Percentiles rank a stretch among this genome's conserved stretches.
These are phyloP conservation scores for Falco naumanni DNA, from an alignment of 2,797 vertebrate species.

Conservation along the genomic window DNA sequence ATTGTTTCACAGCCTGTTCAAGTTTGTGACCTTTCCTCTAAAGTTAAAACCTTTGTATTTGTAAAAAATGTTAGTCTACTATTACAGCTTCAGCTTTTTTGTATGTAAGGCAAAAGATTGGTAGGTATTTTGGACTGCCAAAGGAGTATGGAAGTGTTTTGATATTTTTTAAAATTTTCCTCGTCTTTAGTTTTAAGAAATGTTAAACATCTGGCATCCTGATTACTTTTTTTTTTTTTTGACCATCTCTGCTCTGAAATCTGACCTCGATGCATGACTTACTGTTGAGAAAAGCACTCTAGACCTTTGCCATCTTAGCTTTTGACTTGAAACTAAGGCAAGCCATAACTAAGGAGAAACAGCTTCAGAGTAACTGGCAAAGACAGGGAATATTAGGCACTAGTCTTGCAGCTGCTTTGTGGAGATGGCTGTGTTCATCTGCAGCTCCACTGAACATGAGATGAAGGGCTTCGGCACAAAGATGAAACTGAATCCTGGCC, in stretches of 20 bases:
- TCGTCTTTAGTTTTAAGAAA: background rate
- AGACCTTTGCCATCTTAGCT: conserved; percentile 28
- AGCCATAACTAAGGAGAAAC: conserved; percentile 57
- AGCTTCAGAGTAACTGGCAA: background rate
- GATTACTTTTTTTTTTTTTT: background rate
- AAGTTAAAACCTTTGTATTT: background rate
- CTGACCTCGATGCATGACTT: conserved; percentile 28
- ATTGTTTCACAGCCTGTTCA: conserved; percentile 1
- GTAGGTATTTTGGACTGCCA: background rate
- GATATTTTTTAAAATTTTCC: rapidly evolving
- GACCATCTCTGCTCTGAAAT: conserved; percentile 15
- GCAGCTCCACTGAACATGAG: background rate
- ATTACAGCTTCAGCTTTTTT: background rate
- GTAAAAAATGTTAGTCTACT: background rate
- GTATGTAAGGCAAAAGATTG: background rate
- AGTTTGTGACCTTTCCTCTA: conserved; percentile 1
- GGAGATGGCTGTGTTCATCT: background rate
- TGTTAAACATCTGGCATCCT: conserved; percentile 40
- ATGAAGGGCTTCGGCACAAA: background rate
- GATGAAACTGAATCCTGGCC: background rate
- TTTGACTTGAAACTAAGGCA: conserved; percentile 35
- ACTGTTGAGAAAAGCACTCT: conserved; percentile 25
- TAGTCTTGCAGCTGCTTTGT: background rate
- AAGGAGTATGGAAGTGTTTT: background rate
- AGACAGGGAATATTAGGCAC: background rate